These are phyloP conservation scores for Trachurus trachurus DNA, from an alignment of 2,797 vertebrate species.

Conservation along the genomic window DNA sequence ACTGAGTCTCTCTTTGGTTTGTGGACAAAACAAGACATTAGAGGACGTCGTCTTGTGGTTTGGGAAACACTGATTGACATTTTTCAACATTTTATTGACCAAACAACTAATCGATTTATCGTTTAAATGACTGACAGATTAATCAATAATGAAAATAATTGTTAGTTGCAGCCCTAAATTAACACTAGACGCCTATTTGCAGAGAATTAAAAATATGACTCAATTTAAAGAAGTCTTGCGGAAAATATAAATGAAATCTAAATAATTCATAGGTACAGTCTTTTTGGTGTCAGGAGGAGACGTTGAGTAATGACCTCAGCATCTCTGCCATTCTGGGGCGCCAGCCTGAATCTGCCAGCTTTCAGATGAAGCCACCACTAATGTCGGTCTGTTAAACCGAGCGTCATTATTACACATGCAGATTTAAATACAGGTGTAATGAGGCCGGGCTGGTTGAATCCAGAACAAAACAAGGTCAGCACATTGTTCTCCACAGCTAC, in stretches of 20 bases:
- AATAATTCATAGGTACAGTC: not conserved
- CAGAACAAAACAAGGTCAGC: conserved; percentile 57
- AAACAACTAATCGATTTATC: no score
- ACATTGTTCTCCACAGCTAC: conserved; percentile 45
- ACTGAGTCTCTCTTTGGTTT: no score
- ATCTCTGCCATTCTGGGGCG: not conserved
- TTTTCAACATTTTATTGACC: no score
- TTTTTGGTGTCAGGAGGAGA: not conserved
- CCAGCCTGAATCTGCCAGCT: no score
- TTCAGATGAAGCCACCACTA: not conserved
- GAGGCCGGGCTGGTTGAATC: not conserved
- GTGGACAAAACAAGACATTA: no score
- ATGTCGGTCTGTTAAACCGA: not conserved
- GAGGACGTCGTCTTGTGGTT: no score
- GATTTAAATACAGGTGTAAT: conserved; percentile 14
- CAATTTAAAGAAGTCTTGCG: not conserved
- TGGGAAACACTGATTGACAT: no score
- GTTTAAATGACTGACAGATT: no score
- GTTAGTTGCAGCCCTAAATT: no score
- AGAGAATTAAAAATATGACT: not conserved
- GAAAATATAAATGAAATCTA: not conserved
- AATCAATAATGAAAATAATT: no score
- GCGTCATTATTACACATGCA: not conserved
- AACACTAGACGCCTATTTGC: not conserved
- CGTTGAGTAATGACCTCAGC: conserved; percentile 1